Conservation (phyloP, 2,888 invertebrate genomes). For the Nephrotoma appendiculata region DNA sequence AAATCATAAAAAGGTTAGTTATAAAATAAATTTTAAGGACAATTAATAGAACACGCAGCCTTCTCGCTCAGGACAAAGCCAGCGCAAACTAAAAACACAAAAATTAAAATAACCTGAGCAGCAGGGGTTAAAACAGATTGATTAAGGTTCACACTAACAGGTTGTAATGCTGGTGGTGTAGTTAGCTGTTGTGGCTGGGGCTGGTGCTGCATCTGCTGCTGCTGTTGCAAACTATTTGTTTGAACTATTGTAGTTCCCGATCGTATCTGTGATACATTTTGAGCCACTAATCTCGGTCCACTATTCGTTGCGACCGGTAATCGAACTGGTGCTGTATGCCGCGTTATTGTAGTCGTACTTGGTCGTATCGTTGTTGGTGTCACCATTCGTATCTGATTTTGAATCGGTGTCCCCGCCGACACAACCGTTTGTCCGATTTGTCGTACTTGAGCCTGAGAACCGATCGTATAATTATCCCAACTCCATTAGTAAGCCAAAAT, state of each 20-base stretch:
- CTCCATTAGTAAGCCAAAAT: neutral
- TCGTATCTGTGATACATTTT: constrained; percentile 21
- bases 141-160: constrained; percentile 19
- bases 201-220: constrained; percentile 7
- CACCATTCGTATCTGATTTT: constrained; percentile 46
- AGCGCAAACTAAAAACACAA: neutral
- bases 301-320: constrained; percentile 22
- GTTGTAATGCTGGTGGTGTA: constrained; percentile 28
- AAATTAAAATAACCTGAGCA: constrained; percentile 11
- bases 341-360: constrained; percentile 34
- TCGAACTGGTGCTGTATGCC: constrained; percentile 28
- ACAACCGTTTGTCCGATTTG: constrained; percentile 38
- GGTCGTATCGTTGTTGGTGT: constrained; percentile 31
- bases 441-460: constrained; percentile 34
- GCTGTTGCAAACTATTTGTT: constrained; percentile 19
- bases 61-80: neutral
- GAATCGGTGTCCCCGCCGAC: constrained; percentile 29
- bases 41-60: neutral
- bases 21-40: neutral
- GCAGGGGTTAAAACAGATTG: constrained; percentile 12
- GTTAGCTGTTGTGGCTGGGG: constrained; percentile 14
- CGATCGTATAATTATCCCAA: neutral
- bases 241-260: constrained; percentile 21
- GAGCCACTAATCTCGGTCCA: constrained; percentile 25
- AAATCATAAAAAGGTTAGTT: neutral